Evolutionary conservation across 2,888 invertebrate species (phyloP), one percentile per base, ranked within the genome.

Genomic region (Thelaira solivaga): DNA sequence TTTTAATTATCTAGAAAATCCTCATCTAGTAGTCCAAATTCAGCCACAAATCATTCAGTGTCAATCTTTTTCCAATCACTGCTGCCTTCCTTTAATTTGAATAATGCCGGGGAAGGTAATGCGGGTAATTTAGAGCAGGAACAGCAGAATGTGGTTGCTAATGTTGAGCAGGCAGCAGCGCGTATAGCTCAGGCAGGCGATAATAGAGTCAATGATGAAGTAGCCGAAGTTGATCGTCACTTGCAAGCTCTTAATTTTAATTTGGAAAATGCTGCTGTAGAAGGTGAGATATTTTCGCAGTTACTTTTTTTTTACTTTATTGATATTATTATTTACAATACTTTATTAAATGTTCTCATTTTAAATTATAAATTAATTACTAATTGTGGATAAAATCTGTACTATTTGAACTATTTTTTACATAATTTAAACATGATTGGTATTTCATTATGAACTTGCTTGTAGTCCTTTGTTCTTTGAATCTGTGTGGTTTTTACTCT

Each of bases 21-120:
- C 0, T 85, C 86, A 2, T 87, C 87, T 2, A 86, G 85, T 80
- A 87, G 87, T 61, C 87, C 86, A 1, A 87, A 86, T 67, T 83
- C 86, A 11, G 81, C 84, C 18, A 82, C 82, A 82, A 86, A 84
- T 77, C 84, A 85, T 68, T 85, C 91, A 10, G 87, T 91, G 77
- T 90, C 90, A 2, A 90, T 92, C 87, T 93, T 94, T 88, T 92
- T 95, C 84, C 92, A 94, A 68, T 95, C 95, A 0, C 88, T 95
- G 34, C 89, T 94, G 82, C 94, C 94, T 8, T 92, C 92, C 83
- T 93, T 93, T 84, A 92, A 92, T 84, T 51, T 89, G 4, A 83
- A 83, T 36, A 83, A 85, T 71, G 82, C 80, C 18, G 83, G 29
- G 0, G 13, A 4, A 6, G 76, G 26, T 7, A 76, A 64, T 31